Evolutionary conservation across 1,140 invertebrate species (phyloP), one percentile per base, ranked within the genome.

Genomic region (Diorhabda carinulata): DNA sequence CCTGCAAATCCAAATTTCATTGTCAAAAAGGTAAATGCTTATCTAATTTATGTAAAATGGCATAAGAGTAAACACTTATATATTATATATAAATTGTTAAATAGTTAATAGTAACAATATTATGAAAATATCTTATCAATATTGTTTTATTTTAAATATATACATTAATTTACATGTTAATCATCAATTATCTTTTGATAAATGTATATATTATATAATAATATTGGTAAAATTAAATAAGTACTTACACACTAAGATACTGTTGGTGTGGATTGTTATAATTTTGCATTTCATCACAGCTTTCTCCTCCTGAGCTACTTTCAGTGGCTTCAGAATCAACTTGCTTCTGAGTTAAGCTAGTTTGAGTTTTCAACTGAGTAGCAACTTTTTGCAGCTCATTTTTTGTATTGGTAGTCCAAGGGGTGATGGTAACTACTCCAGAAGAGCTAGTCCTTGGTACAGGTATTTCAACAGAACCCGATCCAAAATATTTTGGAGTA

Each of bases 261-360:
- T 90, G 86, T 77, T 93, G 91, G 79, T 90, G 87, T 40, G 84
- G 84, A 83, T 92, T 92, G 79, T 89, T 91, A 81, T 91, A 93
- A 69, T 84, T 82, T 67, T 93, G 89, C 81, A 90, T 87, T 82
- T 98, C 95, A 83, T 97, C 95, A 83, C 92, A 93, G 76, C 93
- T 96, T 81, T 97, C 95, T 44, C 93, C 94, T 57, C 94, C 95
- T 47, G 95, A 97, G 77, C 94, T 96, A 64, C 93, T 95, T 10
- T 91, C 93, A 9, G 96, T 98, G 9, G 92, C 94, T 84, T 98
- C 95, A 10, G 94, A 96, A 82, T 97, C 95, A 60, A 95, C 82
- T 73, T 88, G 87, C 61, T 85, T 82, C 76, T 94, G 89, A 59
- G 94, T 85, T 67, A 91, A 82, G 43, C 86, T 84, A 67, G 94